phyloP scores from a whole-genome alignment of 1,140 invertebrate species.

The Magallana ariakensis region DNA sequence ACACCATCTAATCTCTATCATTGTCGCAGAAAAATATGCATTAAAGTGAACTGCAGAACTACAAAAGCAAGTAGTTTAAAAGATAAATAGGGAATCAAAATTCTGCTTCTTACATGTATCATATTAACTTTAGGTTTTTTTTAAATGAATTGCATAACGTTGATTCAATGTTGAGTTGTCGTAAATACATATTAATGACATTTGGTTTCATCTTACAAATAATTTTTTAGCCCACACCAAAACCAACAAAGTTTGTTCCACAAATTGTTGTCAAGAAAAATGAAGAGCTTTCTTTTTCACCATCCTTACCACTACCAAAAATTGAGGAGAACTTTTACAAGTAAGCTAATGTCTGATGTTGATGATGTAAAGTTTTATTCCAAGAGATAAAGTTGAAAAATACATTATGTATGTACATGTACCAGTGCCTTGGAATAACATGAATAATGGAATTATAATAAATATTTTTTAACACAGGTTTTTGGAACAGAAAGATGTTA shows the following conservation, averaged over 20 bases:
- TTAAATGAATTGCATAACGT: too few species aligned
- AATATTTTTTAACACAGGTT: constrained; percentile 55
- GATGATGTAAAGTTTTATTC: neutral
- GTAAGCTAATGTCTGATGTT: constrained; percentile 9
- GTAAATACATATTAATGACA: too few species aligned
- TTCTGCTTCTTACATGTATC: too few species aligned
- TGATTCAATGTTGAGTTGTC: too few species aligned
- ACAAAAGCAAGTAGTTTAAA: too few species aligned
- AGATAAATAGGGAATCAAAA: too few species aligned
- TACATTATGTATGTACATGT: neutral
- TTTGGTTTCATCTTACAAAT: too few species aligned
- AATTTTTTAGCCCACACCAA: constrained; percentile 47
- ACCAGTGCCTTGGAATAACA: neutral
- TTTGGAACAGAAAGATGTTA: constrained; percentile 68
- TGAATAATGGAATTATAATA: neutral
- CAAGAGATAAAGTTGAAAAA: neutral
- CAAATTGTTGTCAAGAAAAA: constrained; percentile 61
- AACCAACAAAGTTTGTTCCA: constrained; percentile 50
- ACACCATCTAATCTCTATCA: too few species aligned
- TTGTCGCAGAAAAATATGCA: too few species aligned
- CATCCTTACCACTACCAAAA: constrained; percentile 46
- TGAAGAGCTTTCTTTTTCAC: constrained; percentile 43
- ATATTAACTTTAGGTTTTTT: too few species aligned
- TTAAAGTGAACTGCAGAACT: too few species aligned
- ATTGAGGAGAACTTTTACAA: constrained; percentile 64